These are phyloP conservation scores for Saccostrea glomerata DNA, from an alignment of 1,140 invertebrate species.

Conservation along the genomic window DNA sequence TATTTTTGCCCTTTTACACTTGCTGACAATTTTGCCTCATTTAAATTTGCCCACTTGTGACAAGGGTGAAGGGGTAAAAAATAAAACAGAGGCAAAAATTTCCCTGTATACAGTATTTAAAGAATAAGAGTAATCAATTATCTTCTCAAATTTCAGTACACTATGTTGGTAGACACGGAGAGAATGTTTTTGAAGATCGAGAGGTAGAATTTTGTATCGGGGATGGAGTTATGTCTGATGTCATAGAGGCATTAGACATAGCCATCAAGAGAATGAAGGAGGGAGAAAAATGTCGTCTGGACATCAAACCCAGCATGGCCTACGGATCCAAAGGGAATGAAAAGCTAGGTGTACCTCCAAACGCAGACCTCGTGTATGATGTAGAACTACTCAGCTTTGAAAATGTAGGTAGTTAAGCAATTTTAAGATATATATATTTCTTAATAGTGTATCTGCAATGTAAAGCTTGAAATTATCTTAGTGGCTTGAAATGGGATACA, in stretches of 20 bases:
- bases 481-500: too few relatives aligned
- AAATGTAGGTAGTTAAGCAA: constrained; percentile 81
- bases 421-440: too few relatives aligned
- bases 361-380: constrained; percentile 89
- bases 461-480: too few relatives aligned
- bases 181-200: constrained; percentile 85
- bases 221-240: constrained; percentile 87
- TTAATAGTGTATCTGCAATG: too few relatives aligned
- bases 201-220: constrained; percentile 92
- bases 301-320: constrained; percentile 88
- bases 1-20: too few relatives aligned
- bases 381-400: constrained; percentile 90
- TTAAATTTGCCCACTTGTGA: too few relatives aligned
- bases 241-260: constrained; percentile 91
- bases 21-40: too few relatives aligned
- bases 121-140: too few relatives aligned
- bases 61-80: too few relatives aligned
- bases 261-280: constrained; percentile 91
- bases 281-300: constrained; percentile 88
- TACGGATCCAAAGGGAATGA: constrained; percentile 87
- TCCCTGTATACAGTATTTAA: too few relatives aligned
- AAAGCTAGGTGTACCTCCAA: constrained; percentile 88
- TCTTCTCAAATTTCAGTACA: constrained; percentile 83
- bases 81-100: too few relatives aligned
- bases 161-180: constrained; percentile 86